Evolutionary conservation across 1,140 invertebrate genomes (phyloP), one percentile per base, ranked within the genome.

Genomic region (Limonius californicus): DNA sequence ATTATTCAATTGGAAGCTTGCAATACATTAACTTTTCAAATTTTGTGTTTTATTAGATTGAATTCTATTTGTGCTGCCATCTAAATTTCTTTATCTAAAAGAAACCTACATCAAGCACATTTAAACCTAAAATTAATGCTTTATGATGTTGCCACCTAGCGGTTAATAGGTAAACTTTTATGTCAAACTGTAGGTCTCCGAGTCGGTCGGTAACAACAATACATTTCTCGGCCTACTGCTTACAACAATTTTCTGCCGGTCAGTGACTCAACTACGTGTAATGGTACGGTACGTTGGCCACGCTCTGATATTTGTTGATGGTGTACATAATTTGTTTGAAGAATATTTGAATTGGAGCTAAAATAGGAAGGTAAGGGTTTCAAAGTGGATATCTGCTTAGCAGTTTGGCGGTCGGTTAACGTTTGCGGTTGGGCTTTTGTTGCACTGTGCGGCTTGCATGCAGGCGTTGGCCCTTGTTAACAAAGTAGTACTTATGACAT

Each of bases 211-310:
- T 55, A 61, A 55, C 14, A 61, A 55, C 53, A 55, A 55, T 43
- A 56, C 53, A 43, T 55, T 19, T 53, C 30, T 61, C 62, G 59
- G 62, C 63, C 65, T 64, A 67, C 62, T 21, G 4, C 8, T 50
- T 21, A 18, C 4, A 18, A 19, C 59, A 61, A 63, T 61, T 61
- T 68, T 58, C 59, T 45, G 59, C 59, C 61, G 61, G 61, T 70
- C 69, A 71, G 69, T 71, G 69, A 71, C 69, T 68, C 68, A 70
- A 60, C 64, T 65, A 66, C 68, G 67, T 69, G 69, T 67, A 66
- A 64, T 67, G 69, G 45, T 55, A 60, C 62, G 55, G 59, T 57
- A 53, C 54, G 62, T 65, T 64, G 55, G 53, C 54, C 57, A 64
- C 68, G 70, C 53, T 59, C 57, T 55, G 47, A 35, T 35, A 60